Evolutionary conservation across 1,140 invertebrate genomes (phyloP).

Genomic region (Telenomus remus): DNA sequence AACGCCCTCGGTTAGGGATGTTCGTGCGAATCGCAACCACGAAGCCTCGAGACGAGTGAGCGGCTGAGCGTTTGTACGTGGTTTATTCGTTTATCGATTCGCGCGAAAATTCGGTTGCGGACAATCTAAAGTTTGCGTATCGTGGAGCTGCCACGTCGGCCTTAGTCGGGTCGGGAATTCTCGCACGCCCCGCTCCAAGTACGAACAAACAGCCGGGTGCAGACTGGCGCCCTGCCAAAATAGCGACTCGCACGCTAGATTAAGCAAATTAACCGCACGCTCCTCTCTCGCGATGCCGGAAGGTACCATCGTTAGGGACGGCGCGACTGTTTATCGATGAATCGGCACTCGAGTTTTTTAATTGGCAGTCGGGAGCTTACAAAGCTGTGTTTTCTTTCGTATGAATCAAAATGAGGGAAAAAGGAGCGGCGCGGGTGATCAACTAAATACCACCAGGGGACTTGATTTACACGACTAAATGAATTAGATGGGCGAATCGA

Average conservation of each 20-base stretch:
- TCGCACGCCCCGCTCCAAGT: conserved; percentile 28
- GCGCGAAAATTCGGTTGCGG: conserved; percentile 49
- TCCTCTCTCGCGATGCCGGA: conserved; percentile 31
- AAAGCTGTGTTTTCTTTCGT: conserved; percentile 17
- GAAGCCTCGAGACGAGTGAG: conserved; percentile 18
- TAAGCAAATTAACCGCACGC: conserved; percentile 60
- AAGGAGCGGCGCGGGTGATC: not conserved
- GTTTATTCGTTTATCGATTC: conserved; percentile 58
- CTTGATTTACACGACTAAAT: conserved; percentile 10
- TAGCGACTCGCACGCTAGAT: conserved; percentile 56
- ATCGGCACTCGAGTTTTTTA: conserved; percentile 53
- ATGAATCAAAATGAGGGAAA: conserved; percentile 6
- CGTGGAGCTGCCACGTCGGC: conserved; percentile 36
- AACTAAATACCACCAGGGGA: conserved; percentile 3
- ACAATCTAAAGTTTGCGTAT: conserved; percentile 58
- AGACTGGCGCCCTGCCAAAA: conserved; percentile 54
- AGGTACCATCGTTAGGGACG: conserved; percentile 54
- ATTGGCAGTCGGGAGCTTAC: conserved; percentile 26
- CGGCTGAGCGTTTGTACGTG: conserved; percentile 39
- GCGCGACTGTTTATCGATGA: conserved; percentile 60
- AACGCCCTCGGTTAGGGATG: conserved; percentile 2
- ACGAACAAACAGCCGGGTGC: conserved; percentile 31
- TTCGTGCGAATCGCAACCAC: conserved; percentile 32
- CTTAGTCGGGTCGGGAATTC: conserved; percentile 37
- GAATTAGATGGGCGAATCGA: conserved; percentile 2